A percentile compares a stretch with the other conserved stretches of the same genome.
phyloP scores from a whole-genome alignment of 2,797 vertebrate species.

The Salmo trutta region DNA sequence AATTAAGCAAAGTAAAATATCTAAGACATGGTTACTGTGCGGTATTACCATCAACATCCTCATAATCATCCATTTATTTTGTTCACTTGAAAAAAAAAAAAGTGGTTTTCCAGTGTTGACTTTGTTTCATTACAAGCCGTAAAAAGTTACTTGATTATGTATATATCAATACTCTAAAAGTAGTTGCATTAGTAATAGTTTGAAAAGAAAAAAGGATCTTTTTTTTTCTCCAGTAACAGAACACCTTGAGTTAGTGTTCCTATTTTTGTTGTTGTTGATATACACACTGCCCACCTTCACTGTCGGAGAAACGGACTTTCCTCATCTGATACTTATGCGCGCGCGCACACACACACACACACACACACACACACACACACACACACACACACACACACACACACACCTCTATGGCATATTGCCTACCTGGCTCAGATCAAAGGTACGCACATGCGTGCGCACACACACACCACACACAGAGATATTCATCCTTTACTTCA shows the following conservation, averaged over 20 bases:
- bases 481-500: neutral
- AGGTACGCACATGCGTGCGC: neutral
- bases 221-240: conserved; percentile 33
- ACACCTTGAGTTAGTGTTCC: conserved; percentile 15
- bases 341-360: conserved; percentile 10
- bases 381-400: conserved; percentile 14
- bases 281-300: conserved; percentile 25
- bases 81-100: conserved; percentile 16
- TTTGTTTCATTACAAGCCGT: conserved; percentile 31
- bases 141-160: conserved; percentile 35
- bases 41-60: neutral
- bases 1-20: neutral
- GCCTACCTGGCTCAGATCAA: conserved; percentile 28
- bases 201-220: conserved; percentile 19
- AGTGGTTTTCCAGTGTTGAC: conserved; percentile 43
- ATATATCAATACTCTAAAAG: conserved; percentile 44
- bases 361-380: conserved; percentile 14
- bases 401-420: neutral
- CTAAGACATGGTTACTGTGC: conserved; percentile 11
- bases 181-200: conserved; percentile 31
- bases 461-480: conserved; percentile 22
- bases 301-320: neutral
- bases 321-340: conserved; percentile 3
- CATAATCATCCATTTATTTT: neutral
- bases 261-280: neutral